Evolutionary conservation across 2,797 vertebrate species (phyloP).

Genomic region (Phoebastria nigripes): DNA sequence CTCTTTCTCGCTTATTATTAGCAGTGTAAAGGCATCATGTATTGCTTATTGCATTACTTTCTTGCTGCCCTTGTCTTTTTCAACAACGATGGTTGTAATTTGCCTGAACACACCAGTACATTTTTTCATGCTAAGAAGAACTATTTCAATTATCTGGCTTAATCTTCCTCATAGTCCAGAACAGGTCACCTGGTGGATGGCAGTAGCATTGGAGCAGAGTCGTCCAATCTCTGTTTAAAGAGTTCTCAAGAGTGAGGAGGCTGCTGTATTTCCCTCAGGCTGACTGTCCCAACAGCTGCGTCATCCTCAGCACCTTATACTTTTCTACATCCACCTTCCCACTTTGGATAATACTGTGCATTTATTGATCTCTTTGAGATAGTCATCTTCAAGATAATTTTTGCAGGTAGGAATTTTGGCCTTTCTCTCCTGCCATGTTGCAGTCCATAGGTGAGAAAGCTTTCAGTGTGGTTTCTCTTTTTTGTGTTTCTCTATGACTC

Average conservation of each 20-base stretch:
- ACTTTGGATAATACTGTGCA: neutral
- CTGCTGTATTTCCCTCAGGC: neutral
- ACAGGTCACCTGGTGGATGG: neutral
- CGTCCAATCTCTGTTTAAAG: neutral
- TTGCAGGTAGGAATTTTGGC: neutral
- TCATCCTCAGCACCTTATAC: neutral
- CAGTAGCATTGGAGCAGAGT: neutral
- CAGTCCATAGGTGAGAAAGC: neutral
- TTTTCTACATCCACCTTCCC: neutral
- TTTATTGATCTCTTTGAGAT: neutral
- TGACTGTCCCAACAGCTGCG: neutral
- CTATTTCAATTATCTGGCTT: neutral
- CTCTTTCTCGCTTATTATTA: neutral
- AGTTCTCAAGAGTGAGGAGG: neutral
- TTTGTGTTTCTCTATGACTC: neutral
- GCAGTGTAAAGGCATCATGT: neutral
- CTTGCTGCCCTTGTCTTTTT: neutral
- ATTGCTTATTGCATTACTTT: neutral
- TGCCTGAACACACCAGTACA: neutral
- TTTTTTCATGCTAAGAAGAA: neutral
- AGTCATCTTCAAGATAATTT: neutral
- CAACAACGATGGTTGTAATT: neutral
- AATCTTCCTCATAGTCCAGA: neutral
- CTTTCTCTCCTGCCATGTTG: neutral
- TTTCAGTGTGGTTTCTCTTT: neutral